Conservation (phyloP, 2,113 vertebrate species). For the Urocolius indicus region DNA sequence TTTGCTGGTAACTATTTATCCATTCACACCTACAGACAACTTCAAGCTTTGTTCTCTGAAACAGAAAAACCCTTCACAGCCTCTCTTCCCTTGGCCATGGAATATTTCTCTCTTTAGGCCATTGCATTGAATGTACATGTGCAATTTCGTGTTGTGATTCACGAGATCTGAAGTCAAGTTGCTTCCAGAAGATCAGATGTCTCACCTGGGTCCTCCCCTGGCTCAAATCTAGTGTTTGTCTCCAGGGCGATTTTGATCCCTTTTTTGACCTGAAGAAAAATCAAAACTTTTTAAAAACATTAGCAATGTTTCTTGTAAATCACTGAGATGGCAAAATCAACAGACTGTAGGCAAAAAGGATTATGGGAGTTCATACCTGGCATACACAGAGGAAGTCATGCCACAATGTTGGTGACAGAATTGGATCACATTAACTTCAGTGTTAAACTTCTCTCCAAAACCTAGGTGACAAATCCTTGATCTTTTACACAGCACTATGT, state of each 20-base stretch:
- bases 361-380: background rate
- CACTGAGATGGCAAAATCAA: background rate
- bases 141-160: background rate
- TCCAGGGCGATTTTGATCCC: background rate
- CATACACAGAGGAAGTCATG: background rate
- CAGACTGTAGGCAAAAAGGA: background rate
- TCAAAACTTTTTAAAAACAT: background rate
- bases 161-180: background rate
- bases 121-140: background rate
- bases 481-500: background rate
- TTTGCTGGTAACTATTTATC: background rate
- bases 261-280: background rate
- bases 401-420: background rate
- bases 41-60: background rate
- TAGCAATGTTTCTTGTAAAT: background rate
- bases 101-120: background rate
- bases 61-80: background rate
- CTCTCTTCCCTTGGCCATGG: background rate
- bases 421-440: background rate
- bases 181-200: background rate
- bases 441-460: background rate
- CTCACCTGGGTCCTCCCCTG: background rate
- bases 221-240: background rate
- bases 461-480: background rate
- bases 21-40: background rate